phyloP scores from a whole-genome alignment of 1,140 invertebrate species.

The Drosophila pseudoananassae region DNA sequence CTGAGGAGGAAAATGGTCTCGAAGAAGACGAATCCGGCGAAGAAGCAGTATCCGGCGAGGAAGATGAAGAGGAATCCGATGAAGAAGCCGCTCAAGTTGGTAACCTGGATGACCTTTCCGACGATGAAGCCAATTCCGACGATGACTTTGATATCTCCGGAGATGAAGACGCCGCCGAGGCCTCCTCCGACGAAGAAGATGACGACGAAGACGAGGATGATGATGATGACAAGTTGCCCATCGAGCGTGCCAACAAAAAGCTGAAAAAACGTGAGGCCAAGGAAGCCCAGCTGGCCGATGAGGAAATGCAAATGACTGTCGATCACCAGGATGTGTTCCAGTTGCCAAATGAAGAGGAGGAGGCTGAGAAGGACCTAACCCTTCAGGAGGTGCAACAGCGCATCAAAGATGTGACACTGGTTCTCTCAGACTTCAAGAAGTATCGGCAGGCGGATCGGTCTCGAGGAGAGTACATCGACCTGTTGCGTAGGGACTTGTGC shows the following conservation, averaged over 20 bases:
- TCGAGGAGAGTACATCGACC: conserved; percentile 92
- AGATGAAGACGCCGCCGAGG: conserved; percentile 69
- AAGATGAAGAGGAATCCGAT: conserved; percentile 61
- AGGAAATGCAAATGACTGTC: conserved; percentile 91
- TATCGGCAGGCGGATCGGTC: conserved; percentile 90
- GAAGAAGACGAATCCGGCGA: conserved; percentile 44
- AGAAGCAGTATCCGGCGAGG: conserved; percentile 62
- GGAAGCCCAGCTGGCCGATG: conserved; percentile 90
- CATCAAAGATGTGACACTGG: conserved; percentile 94
- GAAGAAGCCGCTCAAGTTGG: conserved; percentile 61
- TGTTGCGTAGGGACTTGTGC: conserved; percentile 94
- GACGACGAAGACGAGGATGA: conserved; percentile 83
- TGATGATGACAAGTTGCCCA: conserved; percentile 89
- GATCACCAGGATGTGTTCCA: conserved; percentile 90
- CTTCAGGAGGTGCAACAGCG: conserved; percentile 94
- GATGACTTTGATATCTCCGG: conserved; percentile 75
- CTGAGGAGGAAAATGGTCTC: conserved; percentile 39
- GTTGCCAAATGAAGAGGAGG: conserved; percentile 90
- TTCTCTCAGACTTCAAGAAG: conserved; percentile 95
- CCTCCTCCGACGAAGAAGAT: conserved; percentile 62
- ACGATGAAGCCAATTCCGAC: conserved; percentile 63
- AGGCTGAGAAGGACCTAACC: conserved; percentile 89
- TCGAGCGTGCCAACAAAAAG: conserved; percentile 94
- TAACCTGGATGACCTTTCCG: conserved; percentile 71
- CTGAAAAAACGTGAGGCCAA: conserved; percentile 90